Conservation (phyloP, 2,113 vertebrate genomes). For the Cercocebus atys region DNA sequence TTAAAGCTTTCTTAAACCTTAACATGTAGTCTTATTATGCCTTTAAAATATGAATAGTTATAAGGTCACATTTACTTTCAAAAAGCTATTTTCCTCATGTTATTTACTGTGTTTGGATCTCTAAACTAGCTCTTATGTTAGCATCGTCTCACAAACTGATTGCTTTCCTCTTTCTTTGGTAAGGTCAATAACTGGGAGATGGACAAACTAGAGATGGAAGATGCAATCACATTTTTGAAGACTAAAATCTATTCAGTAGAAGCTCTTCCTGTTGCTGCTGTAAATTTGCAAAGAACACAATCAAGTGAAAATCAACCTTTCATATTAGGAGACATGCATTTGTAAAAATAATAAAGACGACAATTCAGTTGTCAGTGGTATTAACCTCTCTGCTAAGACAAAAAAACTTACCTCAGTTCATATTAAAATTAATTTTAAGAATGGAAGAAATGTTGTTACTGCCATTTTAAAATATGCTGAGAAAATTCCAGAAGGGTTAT, state of each 20-base stretch:
- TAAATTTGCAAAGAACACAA: constrained; percentile 53
- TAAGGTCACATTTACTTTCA: background rate
- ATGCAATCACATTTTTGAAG: constrained; percentile 82
- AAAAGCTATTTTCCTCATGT: background rate
- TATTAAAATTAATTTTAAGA: constrained; percentile 33
- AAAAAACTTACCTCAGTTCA: background rate
- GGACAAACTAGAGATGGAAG: constrained; percentile 78
- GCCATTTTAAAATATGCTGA: constrained; percentile 14
- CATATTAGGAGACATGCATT: background rate
- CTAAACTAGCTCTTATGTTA: constrained; percentile 32
- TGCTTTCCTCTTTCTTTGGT: constrained; percentile 43
- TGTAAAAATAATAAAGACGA: constrained; percentile 67
- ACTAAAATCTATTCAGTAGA: constrained; percentile 82
- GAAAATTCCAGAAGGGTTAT: background rate
- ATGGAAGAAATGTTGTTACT: constrained; percentile 14
- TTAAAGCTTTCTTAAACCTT: background rate
- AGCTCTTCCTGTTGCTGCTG: constrained; percentile 34
- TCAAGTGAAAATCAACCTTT: constrained; percentile 73
- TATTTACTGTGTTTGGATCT: background rate
- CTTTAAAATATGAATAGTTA: constrained; percentile 36
- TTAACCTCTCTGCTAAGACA: background rate
- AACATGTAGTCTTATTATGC: background rate
- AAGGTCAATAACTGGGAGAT: constrained; percentile 87
- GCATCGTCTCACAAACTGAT: constrained; percentile 59
- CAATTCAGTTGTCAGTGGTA: background rate